phyloP scores from a whole-genome alignment of 2,888 invertebrate species.

The Acanthosepion pharaonis region DNA sequence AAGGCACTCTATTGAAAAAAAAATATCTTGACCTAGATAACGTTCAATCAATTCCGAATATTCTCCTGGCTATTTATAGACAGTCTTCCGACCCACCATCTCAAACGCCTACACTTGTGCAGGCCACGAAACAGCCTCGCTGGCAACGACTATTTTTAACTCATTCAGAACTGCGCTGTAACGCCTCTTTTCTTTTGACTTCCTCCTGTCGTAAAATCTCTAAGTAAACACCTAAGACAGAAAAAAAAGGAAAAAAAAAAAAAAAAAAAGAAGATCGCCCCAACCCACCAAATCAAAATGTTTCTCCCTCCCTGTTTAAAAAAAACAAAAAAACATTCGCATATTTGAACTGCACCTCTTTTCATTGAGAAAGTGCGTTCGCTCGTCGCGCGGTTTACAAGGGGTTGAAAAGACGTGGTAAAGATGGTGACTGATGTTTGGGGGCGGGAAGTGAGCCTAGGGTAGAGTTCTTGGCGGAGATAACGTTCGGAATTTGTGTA shows the following conservation, averaged over 20 bases:
- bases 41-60: not conserved
- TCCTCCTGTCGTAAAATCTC: not conserved
- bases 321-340: not conserved
- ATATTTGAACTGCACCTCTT: slow-evolving; percentile 10
- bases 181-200: not conserved
- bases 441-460: not conserved
- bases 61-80: not conserved
- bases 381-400: not conserved
- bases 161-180: not conserved
- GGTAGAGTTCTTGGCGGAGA: too few relatives aligned
- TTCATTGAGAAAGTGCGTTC: not conserved
- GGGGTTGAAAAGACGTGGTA: not conserved
- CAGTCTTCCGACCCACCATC: not conserved
- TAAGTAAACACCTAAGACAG: not conserved
- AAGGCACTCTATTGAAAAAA: not conserved
- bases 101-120: not conserved
- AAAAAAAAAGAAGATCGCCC: not conserved
- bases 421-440: not conserved
- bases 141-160: not conserved
- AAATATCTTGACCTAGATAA: not conserved
- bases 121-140: not conserved
- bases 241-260: not conserved
- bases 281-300: too few relatives aligned
- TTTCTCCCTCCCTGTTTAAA: not conserved
- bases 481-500: too few relatives aligned